Evolutionary conservation across 2,888 invertebrate species (phyloP).

Genomic region (Mongoloraphidia duomilia): DNA sequence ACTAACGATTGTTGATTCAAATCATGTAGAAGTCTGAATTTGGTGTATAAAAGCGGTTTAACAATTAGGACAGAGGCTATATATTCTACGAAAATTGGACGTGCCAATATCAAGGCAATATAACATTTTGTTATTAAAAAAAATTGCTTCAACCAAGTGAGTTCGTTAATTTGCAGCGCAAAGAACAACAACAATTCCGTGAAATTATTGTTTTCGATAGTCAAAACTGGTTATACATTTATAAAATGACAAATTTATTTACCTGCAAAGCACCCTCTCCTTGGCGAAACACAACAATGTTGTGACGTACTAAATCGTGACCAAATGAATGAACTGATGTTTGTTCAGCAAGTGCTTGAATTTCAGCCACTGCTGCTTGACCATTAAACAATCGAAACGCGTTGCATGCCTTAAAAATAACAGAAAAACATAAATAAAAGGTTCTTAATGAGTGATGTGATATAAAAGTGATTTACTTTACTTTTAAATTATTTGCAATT

Average conservation of each 20-base stretch:
- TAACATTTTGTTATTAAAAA: not conserved
- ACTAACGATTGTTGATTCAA: too few species aligned
- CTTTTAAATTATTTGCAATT: conserved; percentile 87
- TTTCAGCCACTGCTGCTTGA: conserved; percentile 83
- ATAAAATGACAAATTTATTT: conserved; percentile 1
- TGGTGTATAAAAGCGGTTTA: too few species aligned
- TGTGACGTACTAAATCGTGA: conserved; percentile 86
- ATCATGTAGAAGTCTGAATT: too few species aligned
- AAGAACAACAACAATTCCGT: not conserved
- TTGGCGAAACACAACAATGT: conserved; percentile 84
- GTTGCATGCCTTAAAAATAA: conserved; percentile 48
- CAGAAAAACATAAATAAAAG: not conserved
- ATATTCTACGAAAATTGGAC: too few species aligned
- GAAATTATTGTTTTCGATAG: not conserved
- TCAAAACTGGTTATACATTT: not conserved
- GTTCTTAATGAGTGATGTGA: not conserved
- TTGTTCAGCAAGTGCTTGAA: conserved; percentile 64
- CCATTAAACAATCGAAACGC: conserved; percentile 82
- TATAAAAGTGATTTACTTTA: conserved; percentile 18
- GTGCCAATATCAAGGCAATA: too few species aligned
- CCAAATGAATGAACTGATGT: conserved; percentile 63
- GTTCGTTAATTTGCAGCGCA: too few species aligned
- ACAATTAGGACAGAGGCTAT: too few species aligned
- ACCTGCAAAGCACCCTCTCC: conserved; percentile 91
- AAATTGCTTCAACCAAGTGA: too few species aligned